Evolutionary conservation across 2,113 vertebrate species (phyloP).

Genomic region (Eubucco bourcierii): DNA sequence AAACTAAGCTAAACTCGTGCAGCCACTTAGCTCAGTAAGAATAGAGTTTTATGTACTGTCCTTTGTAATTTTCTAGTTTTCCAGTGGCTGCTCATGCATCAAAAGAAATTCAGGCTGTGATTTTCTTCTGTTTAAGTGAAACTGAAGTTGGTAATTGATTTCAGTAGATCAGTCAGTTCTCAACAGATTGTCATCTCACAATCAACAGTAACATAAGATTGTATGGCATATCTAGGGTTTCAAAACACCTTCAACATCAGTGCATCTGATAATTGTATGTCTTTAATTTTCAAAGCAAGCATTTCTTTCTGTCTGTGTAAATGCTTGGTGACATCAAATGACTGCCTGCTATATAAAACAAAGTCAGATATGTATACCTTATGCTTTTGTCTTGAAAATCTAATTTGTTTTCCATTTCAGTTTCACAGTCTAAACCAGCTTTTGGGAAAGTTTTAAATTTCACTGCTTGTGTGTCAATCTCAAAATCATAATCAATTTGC

Average conservation of each 20-base stretch:
- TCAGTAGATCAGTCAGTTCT: not conserved
- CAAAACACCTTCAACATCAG: not conserved
- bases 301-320: not conserved
- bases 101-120: not conserved
- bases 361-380: not conserved
- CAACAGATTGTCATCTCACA: not conserved
- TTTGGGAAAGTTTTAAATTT: not conserved
- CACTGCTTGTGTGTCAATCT: not conserved
- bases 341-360: not conserved
- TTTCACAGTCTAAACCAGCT: not conserved
- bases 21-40: not conserved
- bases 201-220: not conserved
- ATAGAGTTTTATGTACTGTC: not conserved
- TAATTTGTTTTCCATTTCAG: not conserved
- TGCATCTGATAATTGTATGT: not conserved
- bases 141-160: not conserved
- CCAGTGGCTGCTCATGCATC: not conserved
- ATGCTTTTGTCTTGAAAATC: not conserved
- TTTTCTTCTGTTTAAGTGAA: not conserved
- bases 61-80: not conserved
- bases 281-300: not conserved
- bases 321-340: not conserved
- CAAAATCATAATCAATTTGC: rapidly evolving
- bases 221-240: not conserved
- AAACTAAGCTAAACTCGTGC: not conserved